Evolutionary conservation across 2,797 vertebrate species (phyloP).

Genomic region (Thamnophis elegans): DNA sequence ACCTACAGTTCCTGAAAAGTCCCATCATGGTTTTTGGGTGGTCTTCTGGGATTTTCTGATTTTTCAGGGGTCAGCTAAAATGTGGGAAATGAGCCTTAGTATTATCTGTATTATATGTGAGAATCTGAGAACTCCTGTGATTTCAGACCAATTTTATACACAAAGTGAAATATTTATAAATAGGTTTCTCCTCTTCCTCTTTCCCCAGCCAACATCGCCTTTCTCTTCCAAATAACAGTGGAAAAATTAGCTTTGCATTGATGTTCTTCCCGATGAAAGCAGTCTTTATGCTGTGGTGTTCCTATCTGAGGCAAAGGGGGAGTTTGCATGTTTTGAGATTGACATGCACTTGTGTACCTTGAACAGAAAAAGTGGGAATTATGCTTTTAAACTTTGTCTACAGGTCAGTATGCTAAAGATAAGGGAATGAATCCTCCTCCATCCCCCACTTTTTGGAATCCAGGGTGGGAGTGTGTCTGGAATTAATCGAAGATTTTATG

Average conservation of each 20-base stretch:
- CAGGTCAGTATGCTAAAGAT: slow-evolving; percentile 4
- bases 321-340: neutral
- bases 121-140: slow-evolving; percentile 54
- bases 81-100: slow-evolving; percentile 67
- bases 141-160: slow-evolving; percentile 67
- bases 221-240: slow-evolving; percentile 54
- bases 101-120: slow-evolving; percentile 59
- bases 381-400: neutral
- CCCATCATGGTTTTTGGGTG: slow-evolving; percentile 61
- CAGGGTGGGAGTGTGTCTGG: neutral
- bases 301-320: slow-evolving; percentile 53
- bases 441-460: neutral
- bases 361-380: slow-evolving; percentile 2
- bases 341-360: neutral
- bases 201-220: neutral
- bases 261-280: slow-evolving; percentile 53
- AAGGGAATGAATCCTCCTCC: neutral
- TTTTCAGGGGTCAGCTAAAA: slow-evolving; percentile 7
- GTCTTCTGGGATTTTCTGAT: slow-evolving; percentile 42
- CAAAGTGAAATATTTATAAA: slow-evolving; percentile 65
- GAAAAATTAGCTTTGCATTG: slow-evolving; percentile 50
- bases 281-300: slow-evolving; percentile 58
- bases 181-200: slow-evolving; percentile 28
- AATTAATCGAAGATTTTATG: neutral
- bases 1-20: slow-evolving; percentile 70